A percentile compares a stretch with the other conserved stretches of the same genome.
These are phyloP conservation scores for Alcedo quadribrachys DNA, from an alignment of 2,797 vertebrate species.

Conservation along the genomic window DNA sequence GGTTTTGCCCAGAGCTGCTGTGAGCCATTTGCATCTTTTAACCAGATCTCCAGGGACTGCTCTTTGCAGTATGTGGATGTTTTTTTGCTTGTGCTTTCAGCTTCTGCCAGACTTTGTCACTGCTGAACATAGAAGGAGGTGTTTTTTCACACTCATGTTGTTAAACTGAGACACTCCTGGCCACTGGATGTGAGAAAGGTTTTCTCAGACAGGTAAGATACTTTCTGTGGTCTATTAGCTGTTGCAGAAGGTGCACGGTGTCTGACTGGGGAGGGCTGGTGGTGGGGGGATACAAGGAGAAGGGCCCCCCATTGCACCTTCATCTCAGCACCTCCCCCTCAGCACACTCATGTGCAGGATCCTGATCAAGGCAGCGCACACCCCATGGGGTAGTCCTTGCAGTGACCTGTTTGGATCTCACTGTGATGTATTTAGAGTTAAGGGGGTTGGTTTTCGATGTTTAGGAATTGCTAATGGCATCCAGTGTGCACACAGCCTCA, in stretches of 20 bases:
- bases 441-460: not conserved
- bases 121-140: not conserved
- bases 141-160: not conserved
- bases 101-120: not conserved
- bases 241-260: not conserved
- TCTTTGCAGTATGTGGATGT: not conserved
- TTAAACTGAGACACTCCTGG: fast-evolving
- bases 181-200: not conserved
- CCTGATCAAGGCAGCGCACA: not conserved
- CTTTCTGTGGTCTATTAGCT: not conserved
- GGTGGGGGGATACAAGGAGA: not conserved
- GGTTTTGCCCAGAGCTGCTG: not conserved
- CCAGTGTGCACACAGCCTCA: fast-evolving
- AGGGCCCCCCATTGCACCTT: not conserved
- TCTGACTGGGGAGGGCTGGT: not conserved
- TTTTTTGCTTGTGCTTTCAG: not conserved
- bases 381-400: not conserved
- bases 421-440: not conserved
- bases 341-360: not conserved
- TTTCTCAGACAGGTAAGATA: not conserved
- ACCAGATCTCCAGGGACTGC: not conserved
- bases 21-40: not conserved
- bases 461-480: not conserved
- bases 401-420: not conserved
- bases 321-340: no score